Percentiles rank a stretch among this genome's conserved stretches.
Evolutionary conservation across 2,888 invertebrate species (phyloP).

Genomic region (Amblyteles armatorius): DNA sequence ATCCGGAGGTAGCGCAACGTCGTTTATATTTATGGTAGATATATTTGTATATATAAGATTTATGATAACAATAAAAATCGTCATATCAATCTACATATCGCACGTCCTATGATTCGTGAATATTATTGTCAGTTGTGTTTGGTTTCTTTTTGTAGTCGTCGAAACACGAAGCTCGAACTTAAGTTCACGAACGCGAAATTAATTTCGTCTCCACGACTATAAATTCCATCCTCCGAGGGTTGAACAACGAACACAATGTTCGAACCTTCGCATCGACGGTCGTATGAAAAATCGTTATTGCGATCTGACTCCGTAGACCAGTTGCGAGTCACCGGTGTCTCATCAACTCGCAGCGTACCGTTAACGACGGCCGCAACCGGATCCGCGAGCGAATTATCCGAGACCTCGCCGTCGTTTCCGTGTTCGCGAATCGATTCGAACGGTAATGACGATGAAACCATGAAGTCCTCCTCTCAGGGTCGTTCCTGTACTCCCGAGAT

Average conservation of each 20-base stretch:
- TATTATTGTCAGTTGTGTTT: not conserved
- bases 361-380: not conserved
- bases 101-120: not conserved
- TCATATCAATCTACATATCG: not conserved
- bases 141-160: no score
- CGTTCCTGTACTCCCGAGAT: slow-evolving; percentile 1
- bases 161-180: not conserved
- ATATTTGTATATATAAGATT: not conserved
- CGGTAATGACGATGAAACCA: slow-evolving; percentile 10
- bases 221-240: not conserved
- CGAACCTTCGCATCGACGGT: not conserved
- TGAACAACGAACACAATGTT: not conserved
- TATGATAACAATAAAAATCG: slow-evolving; percentile 4
- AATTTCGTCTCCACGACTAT: not conserved
- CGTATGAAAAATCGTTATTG: not conserved
- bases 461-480: slow-evolving; percentile 30
- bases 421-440: slow-evolving; percentile 5
- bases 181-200: no score
- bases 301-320: not conserved
- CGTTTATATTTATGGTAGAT: not conserved
- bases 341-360: not conserved
- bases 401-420: slow-evolving; percentile 13
- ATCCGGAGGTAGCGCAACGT: not conserved
- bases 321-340: not conserved
- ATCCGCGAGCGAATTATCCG: slow-evolving; percentile 8